A percentile compares a stretch with the other conserved stretches of the same genome.
phyloP scores from a whole-genome alignment of 2,797 vertebrate species.

The Glossophaga mutica region DNA sequence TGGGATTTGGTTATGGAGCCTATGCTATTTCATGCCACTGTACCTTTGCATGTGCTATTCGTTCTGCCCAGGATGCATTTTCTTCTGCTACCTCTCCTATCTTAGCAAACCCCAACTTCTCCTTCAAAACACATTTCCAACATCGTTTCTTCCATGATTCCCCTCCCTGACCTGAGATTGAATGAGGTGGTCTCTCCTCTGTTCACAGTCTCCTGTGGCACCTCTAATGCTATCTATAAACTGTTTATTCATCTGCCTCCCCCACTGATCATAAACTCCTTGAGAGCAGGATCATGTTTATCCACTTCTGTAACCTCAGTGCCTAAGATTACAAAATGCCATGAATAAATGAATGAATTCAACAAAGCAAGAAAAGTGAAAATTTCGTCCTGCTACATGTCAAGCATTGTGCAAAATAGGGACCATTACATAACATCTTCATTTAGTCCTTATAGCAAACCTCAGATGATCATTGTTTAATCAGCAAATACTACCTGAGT shows the following conservation, averaged over 20 bases:
- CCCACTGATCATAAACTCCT: not conserved
- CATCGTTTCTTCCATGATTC: not conserved
- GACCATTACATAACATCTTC: not conserved
- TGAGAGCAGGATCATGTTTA: not conserved
- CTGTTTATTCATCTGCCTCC: not conserved
- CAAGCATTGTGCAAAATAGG: not conserved
- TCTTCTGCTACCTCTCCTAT: not conserved
- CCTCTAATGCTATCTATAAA: not conserved
- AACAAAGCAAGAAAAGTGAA: not conserved
- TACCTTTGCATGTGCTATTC: not conserved
- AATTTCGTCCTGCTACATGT: not conserved
- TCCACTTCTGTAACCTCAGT: not conserved
- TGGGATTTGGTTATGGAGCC: not conserved
- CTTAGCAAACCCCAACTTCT: not conserved
- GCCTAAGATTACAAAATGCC: not conserved
- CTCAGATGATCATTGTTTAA: not conserved
- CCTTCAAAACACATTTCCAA: not conserved
- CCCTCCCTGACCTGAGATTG: not conserved
- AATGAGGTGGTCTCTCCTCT: not conserved
- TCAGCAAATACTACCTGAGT: not conserved
- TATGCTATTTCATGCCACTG: not conserved
- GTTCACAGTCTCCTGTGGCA: not conserved
- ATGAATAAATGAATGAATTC: not conserved
- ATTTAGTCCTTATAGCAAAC: not conserved
- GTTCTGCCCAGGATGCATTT: not conserved